A percentile compares a stretch with the other conserved stretches of the same genome.
Conservation (phyloP, 2,113 vertebrate species). For the Thunnus thynnus region DNA sequence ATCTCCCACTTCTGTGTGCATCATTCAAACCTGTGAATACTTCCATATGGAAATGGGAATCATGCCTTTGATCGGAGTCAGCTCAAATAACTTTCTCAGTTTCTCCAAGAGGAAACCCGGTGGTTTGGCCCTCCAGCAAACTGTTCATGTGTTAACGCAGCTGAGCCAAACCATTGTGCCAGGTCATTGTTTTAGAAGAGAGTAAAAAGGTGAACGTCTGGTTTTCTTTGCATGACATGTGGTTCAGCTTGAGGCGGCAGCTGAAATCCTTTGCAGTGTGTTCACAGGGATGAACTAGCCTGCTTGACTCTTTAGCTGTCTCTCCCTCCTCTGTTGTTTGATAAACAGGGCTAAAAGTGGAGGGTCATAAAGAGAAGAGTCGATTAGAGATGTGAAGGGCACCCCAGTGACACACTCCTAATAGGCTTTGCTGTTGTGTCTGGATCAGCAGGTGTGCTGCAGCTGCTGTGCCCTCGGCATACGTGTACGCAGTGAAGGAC, state of each 20-base stretch:
- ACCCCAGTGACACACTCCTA: background rate
- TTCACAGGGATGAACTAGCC: conserved; percentile 13
- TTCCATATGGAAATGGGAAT: conserved; percentile 49
- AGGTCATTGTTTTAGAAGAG: conserved; percentile 40
- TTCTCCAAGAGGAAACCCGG: conserved; percentile 44
- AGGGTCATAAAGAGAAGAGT: conserved; percentile 29
- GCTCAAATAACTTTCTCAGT: conserved; percentile 14
- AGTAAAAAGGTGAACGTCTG: conserved; percentile 36
- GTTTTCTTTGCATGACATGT: conserved; percentile 15
- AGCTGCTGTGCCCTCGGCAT: conserved; percentile 93
- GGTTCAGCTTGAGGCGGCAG: conserved; percentile 32
- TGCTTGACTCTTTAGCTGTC: conserved; percentile 13
- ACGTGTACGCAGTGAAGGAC: conserved; percentile 82
- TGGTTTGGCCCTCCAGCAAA: conserved; percentile 23
- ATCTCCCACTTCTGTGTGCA: conserved; percentile 33
- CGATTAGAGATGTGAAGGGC: conserved; percentile 21
- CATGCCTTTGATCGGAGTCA: conserved; percentile 20
- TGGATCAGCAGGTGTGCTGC: conserved; percentile 90
- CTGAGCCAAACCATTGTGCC: background rate
- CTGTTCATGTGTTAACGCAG: conserved; percentile 25
- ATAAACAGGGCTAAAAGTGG: conserved; percentile 13
- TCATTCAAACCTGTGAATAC: conserved; percentile 44
- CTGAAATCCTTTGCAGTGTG: conserved; percentile 16
- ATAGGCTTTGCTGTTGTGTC: conserved; percentile 34
- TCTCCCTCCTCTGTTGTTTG: conserved; percentile 31